Conservation (phyloP, 1,140 invertebrate genomes). For the Agrypnia vestita region DNA sequence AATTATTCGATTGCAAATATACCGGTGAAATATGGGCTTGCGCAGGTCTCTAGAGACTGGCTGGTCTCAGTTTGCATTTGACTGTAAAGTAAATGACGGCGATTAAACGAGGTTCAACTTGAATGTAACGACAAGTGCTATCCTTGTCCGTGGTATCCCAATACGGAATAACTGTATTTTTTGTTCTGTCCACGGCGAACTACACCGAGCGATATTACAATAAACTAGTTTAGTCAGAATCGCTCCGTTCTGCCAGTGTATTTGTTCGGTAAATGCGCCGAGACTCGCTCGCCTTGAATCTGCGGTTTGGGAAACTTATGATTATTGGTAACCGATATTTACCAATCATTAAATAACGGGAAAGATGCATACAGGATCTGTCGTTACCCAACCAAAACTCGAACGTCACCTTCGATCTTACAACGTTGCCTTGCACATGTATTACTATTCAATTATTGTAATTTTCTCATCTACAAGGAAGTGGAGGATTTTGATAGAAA, state of each 20-base stretch:
- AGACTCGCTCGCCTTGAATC: background rate
- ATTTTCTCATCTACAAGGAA: too few relatives aligned
- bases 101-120: background rate
- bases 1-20: too few relatives aligned
- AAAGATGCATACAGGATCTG: background rate
- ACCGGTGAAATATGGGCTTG: too few relatives aligned
- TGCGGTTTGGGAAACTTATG: slow-evolving; percentile 20
- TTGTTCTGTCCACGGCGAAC: slow-evolving; percentile 21
- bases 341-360: slow-evolving; percentile 18
- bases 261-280: background rate
- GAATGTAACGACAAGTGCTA: slow-evolving; percentile 24
- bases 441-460: too few relatives aligned
- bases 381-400: too few relatives aligned
- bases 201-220: background rate
- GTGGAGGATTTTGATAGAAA: too few relatives aligned
- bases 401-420: too few relatives aligned
- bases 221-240: background rate
- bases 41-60: too few relatives aligned
- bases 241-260: background rate
- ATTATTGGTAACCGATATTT: slow-evolving; percentile 29
- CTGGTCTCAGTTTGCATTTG: too few relatives aligned
- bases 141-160: slow-evolving; percentile 23
- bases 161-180: slow-evolving; percentile 32
- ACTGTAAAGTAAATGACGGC: too few relatives aligned
- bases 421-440: too few relatives aligned